Conservation (phyloP, 2,888 invertebrate species). For the Saturnia pavonia region DNA sequence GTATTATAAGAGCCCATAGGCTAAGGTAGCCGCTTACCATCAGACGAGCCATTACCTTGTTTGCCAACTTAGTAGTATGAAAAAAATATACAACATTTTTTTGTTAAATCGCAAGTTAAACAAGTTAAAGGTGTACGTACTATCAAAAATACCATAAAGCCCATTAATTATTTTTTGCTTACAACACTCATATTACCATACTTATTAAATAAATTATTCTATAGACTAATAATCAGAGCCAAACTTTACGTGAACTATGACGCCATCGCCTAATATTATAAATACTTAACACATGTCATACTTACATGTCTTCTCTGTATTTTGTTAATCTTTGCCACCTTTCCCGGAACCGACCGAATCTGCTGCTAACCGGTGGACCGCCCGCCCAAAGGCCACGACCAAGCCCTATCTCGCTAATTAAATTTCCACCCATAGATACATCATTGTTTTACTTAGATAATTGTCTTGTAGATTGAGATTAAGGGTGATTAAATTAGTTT, state of each 20-base stretch:
- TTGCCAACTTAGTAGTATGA: too few relatives aligned
- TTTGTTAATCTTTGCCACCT: slow-evolving; percentile 43
- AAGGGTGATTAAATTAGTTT: slow-evolving; percentile 20
- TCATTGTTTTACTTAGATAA: not conserved
- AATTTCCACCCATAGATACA: slow-evolving; percentile 14
- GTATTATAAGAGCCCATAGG: too few relatives aligned
- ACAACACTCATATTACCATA: too few relatives aligned
- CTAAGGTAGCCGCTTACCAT: too few relatives aligned
- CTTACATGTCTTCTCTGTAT: slow-evolving; percentile 15
- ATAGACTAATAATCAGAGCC: not conserved
- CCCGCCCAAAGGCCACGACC: slow-evolving; percentile 49
- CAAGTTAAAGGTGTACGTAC: too few relatives aligned
- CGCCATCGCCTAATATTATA: not conserved
- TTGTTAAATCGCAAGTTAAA: too few relatives aligned
- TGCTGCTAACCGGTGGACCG: slow-evolving; percentile 53
- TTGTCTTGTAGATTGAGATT: not conserved
- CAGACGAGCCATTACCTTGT: too few relatives aligned
- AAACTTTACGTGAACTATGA: not conserved
- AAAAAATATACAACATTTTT: too few relatives aligned
- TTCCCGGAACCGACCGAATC: slow-evolving; percentile 60
- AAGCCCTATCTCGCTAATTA: slow-evolving; percentile 28
- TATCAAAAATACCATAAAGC: too few relatives aligned
- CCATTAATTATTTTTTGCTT: too few relatives aligned
- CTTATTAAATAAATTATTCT: not conserved
- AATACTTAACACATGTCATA: too few relatives aligned